phyloP scores from a whole-genome alignment of 2,888 invertebrate genomes.

The Bellardia bayeri region DNA sequence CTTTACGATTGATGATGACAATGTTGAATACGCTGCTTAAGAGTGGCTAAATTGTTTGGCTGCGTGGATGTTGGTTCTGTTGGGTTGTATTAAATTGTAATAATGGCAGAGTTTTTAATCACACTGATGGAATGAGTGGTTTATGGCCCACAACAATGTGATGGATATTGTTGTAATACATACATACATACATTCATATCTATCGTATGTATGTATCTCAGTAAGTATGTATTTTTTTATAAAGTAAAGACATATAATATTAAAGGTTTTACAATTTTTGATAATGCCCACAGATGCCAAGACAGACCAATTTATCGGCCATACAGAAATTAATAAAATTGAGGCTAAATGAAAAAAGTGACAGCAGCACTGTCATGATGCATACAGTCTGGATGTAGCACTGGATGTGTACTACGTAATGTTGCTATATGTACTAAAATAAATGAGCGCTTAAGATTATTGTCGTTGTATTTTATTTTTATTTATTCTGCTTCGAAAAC shows the following conservation, averaged over 20 bases:
- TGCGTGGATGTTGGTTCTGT: not conserved
- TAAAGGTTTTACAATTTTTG: constrained; percentile 6
- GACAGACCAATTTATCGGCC: constrained; percentile 34
- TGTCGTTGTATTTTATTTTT: too few species aligned
- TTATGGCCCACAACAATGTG: constrained; percentile 2
- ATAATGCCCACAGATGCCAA: constrained; percentile 56
- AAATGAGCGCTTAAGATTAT: not conserved
- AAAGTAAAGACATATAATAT: constrained; percentile 1
- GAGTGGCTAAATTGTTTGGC: constrained; percentile 2
- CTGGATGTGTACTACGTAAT: too few species aligned
- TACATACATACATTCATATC: not conserved
- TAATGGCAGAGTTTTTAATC: not conserved
- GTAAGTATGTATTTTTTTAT: too few species aligned
- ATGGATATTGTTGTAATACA: constrained; percentile 22
- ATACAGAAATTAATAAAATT: constrained; percentile 62
- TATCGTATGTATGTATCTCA: too few species aligned
- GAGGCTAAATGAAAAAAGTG: constrained; percentile 30
- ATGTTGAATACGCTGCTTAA: constrained; percentile 20
- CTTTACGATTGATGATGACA: constrained; percentile 59
- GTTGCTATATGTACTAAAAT: too few species aligned
- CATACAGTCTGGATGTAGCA: not conserved
- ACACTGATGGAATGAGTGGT: not conserved
- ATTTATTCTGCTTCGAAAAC: too few species aligned
- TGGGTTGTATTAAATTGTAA: constrained; percentile 1
- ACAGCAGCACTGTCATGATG: constrained; percentile 35